Evolutionary conservation across 2,113 vertebrate species (phyloP), one percentile per base, ranked within the genome.

Genomic region (Cygnus buccinator): DNA sequence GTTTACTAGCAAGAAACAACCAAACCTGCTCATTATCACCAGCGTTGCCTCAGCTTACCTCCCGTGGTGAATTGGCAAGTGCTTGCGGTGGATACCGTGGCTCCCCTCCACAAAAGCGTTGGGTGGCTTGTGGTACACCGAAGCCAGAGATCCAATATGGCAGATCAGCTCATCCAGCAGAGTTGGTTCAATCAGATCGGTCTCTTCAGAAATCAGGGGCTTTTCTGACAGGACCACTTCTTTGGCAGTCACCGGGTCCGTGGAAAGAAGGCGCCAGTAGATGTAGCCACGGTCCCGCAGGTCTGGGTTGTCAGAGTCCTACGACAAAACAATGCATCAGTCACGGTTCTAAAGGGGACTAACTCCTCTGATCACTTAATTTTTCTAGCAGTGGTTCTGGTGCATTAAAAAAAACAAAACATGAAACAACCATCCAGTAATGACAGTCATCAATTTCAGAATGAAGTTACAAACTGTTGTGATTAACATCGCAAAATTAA

Each of bases 241-340:
- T 97, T 99, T 99, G 96, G 99, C 99, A 0, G 99, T 99, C 90
- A 99, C 99, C 1, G 99, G 99, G 86, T 99, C 99, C 4, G 99
- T 99, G 94, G 99, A 99, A 81, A 99, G 97, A 88, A 99, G 98
- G 78, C 99, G 99, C 99, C 99, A 99, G 89, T 99, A 99, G 97
- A 99, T 99, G 97, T 99, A 99, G 94, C 99, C 99, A 7, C 99
- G 98, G 94, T 99, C 99, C n/a, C 99, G 98, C 91, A 99, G 98
- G 97, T 99, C 99, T 33, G 99, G 99, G 97, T 99, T 99, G 97
- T 99, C 99, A 3, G 99, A 99, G 97, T 99, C 99, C 99, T 99
- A 97, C 62, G 59, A 83, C 35, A 89, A 48, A 94, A 58, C 77
- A 82, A 70, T 2, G 46, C 18, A 21, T 82, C 81, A 73, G 48